Conservation (phyloP, 1,140 invertebrate genomes). For the Grapholita molesta region DNA sequence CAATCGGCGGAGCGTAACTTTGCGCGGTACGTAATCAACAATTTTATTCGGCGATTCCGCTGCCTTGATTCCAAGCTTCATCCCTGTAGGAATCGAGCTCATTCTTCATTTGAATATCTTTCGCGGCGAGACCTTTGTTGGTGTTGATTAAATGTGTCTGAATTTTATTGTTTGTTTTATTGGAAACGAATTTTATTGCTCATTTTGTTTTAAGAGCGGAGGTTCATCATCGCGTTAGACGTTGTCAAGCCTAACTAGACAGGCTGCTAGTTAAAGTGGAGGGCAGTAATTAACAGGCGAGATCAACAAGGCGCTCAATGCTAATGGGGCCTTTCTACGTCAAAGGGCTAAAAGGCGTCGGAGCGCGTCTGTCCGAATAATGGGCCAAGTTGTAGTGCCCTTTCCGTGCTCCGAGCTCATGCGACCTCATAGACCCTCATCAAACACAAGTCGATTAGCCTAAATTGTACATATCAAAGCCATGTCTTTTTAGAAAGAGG, state of each 20-base stretch:
- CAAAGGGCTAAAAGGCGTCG: constrained; percentile 68
- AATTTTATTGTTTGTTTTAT: constrained; percentile 36
- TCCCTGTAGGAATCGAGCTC: constrained; percentile 46
- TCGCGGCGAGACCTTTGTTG: constrained; percentile 44
- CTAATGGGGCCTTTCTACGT: constrained; percentile 70
- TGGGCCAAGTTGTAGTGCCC: constrained; percentile 52
- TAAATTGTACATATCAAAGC: constrained; percentile 41
- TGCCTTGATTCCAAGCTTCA: constrained; percentile 61
- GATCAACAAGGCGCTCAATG: constrained; percentile 68
- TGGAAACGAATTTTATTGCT: constrained; percentile 11
- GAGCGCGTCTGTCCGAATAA: constrained; percentile 71
- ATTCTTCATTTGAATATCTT: constrained; percentile 69
- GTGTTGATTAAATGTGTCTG: constrained; percentile 58
- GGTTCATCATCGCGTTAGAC: constrained; percentile 19
- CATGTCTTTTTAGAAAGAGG: not conserved
- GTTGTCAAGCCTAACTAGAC: constrained; percentile 36
- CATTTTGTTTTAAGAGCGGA: constrained; percentile 7
- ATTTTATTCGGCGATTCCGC: constrained; percentile 69
- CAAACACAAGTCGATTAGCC: constrained; percentile 69
- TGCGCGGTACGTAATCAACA: constrained; percentile 69
- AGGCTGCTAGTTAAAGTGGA: constrained; percentile 47
- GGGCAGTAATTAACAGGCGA: constrained; percentile 67
- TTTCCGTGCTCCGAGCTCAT: constrained; percentile 27
- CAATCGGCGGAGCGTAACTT: constrained; percentile 70
- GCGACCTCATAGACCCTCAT: constrained; percentile 67